phyloP scores from a whole-genome alignment of 2,797 vertebrate genomes.

The Hippocampus kuda region DNA sequence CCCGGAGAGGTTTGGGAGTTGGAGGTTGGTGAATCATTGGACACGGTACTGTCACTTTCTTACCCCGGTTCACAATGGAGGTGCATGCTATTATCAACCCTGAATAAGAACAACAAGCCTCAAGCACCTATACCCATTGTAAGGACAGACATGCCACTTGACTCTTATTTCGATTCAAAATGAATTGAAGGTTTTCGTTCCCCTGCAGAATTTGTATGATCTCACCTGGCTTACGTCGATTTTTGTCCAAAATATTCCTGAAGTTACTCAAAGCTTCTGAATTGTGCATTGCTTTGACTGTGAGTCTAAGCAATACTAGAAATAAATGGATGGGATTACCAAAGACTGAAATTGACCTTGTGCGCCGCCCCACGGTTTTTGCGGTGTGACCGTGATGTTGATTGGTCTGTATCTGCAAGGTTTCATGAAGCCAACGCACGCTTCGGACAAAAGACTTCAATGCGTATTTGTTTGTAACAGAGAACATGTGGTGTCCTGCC shows the following conservation, averaged over 20 bases:
- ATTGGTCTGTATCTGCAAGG: not conserved
- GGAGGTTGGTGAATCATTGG: constrained; percentile 91
- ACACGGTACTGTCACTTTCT: constrained; percentile 99
- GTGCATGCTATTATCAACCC: constrained; percentile 87
- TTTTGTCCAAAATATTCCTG: not conserved
- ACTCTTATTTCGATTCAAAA: not conserved
- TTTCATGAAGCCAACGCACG: not conserved
- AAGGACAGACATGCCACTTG: not conserved
- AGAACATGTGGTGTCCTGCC: constrained; percentile 71
- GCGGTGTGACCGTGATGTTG: not conserved
- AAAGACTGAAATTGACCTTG: not conserved
- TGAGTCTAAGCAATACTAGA: not conserved
- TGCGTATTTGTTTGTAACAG: not conserved
- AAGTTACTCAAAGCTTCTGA: not conserved
- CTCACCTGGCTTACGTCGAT: too few species aligned
- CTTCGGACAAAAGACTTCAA: not conserved
- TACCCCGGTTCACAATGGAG: constrained; percentile 91
- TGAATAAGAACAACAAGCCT: constrained; percentile 75
- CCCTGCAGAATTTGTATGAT: too few species aligned
- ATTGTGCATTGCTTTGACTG: not conserved
- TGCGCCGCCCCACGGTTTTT: not conserved
- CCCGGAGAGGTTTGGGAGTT: constrained; percentile 24
- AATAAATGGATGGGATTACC: not conserved
- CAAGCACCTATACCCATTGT: not conserved
- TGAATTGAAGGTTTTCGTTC: not conserved